Evolutionary conservation across 2,113 vertebrate species (phyloP).

Genomic region (Hippocampus mohnikei): DNA sequence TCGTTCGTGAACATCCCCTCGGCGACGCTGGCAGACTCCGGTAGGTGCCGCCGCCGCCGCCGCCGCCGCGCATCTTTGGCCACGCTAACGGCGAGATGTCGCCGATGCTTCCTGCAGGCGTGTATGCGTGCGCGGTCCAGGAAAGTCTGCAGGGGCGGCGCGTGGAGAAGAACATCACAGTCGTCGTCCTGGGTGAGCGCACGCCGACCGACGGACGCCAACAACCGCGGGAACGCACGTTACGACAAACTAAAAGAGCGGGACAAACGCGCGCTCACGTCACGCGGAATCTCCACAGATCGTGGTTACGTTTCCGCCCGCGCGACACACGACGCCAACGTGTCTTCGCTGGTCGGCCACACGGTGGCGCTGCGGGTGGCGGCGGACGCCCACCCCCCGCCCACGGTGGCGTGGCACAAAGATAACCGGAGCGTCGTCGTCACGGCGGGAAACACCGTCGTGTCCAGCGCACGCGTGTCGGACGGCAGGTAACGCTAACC

Average conservation of each 20-base stretch:
- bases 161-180: constrained; percentile 69
- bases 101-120: constrained; percentile 40
- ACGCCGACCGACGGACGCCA: background rate
- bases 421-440: constrained; percentile 31
- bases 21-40: constrained; percentile 75
- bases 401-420: constrained; percentile 48
- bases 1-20: constrained; percentile 82
- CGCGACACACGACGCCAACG: constrained; percentile 22
- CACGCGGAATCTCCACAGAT: constrained; percentile 34
- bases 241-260: too few species aligned
- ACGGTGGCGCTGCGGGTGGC: constrained; percentile 38
- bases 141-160: constrained; percentile 69
- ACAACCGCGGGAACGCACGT: background rate
- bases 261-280: background rate
- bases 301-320: constrained; percentile 45
- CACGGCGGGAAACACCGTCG: constrained; percentile 17
- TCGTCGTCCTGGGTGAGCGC: constrained; percentile 81
- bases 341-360: constrained; percentile 39
- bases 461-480: constrained; percentile 32
- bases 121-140: constrained; percentile 78
- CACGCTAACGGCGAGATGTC: background rate
- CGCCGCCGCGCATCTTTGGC: too few species aligned
- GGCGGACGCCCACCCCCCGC: constrained; percentile 40
- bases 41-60: constrained; percentile 39
- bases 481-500: constrained; percentile 32